Evolutionary conservation across 2,888 invertebrate genomes (phyloP), one percentile per base, ranked within the genome.

Genomic region (Nasonovia ribisnigri): DNA sequence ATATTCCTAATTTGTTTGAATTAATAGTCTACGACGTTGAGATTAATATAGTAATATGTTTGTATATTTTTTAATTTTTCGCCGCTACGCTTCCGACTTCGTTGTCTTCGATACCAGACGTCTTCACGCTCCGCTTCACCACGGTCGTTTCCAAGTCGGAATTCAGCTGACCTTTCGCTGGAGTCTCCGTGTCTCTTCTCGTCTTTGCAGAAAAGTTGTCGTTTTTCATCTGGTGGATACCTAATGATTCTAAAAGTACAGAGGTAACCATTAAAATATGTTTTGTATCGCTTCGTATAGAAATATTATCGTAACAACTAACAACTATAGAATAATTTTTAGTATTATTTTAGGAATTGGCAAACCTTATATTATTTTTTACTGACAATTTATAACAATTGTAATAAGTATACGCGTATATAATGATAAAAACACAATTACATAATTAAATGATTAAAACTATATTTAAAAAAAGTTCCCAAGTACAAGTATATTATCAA

Each of bases 51-150:
- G 51, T 29, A 48, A 26, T 89, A 36, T 48, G 26, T 42, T 42
- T 60, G 16, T 43, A 36, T 20, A 36, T n/a, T 13, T 16, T 57
- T 93, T 90, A 90, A 26, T 57, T 91, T 94, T 57, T 54, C 29
- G 43, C 51, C 36, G 10, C 94, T 8, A 26, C 51, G 5, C 11
- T 86, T 10, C 46, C 57, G 5, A 26, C 86, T 5, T 89, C 51
- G 20, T 51, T 57, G 51, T 94, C 92, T 60, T 92, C 92, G 46
- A 94, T 92, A 3, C 94, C 94, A 16, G 94, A 94, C 5, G 92
- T 92, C 20, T 94, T 88, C 6, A 94, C 51, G 57, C 84, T 87
- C 24, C 89, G 92, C 11, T 94, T 94, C 57, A 60, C 29, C 42
- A 67, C 67, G 42, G 36, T 29, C 6, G n/a, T 26, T 26, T 46